A percentile compares a stretch with the other conserved stretches of the same genome.
Conservation (phyloP, 1,140 invertebrate genomes). For the Phthorimaea operculella region DNA sequence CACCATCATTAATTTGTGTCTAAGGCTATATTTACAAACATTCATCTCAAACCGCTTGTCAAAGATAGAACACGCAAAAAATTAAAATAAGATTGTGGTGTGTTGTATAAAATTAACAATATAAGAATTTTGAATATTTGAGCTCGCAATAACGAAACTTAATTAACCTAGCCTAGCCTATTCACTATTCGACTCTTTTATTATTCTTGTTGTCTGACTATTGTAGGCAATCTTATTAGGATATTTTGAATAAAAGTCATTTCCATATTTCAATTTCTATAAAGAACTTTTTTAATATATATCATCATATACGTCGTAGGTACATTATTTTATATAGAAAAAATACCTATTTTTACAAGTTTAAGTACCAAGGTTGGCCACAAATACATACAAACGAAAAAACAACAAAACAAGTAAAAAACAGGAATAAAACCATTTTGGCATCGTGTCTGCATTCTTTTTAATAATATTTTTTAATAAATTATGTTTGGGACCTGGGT, state of each 20-base stretch:
- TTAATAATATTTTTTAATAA: conserved; percentile 56
- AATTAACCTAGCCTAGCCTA: too few species aligned
- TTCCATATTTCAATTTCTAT: conserved; percentile 54
- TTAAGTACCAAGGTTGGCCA: conserved; percentile 65
- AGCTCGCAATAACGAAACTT: too few species aligned
- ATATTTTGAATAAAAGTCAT: conserved; percentile 47
- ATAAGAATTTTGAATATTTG: too few species aligned
- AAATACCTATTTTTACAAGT: conserved; percentile 64
- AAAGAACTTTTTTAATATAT: conserved; percentile 62
- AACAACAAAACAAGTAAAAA: conserved; percentile 66
- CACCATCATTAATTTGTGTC: not conserved
- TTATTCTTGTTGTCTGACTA: too few species aligned
- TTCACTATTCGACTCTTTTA: too few species aligned
- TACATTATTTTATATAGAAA: conserved; percentile 66
- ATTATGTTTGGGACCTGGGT: conserved; percentile 43
- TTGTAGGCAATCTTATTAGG: conserved; percentile 16
- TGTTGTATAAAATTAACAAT: not conserved
- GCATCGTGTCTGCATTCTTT: conserved; percentile 59
- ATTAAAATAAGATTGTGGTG: too few species aligned
- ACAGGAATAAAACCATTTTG: conserved; percentile 67
- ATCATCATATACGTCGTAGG: conserved; percentile 58
- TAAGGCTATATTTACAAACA: not conserved
- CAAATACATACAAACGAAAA: conserved; percentile 65
- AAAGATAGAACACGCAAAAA: too few species aligned
- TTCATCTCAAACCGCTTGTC: not conserved